Percentiles rank a stretch among this genome's conserved stretches.
These are phyloP conservation scores for Neolamprologus cancellatus DNA, from an alignment of 2,113 vertebrate genomes.

Conservation along the genomic window DNA sequence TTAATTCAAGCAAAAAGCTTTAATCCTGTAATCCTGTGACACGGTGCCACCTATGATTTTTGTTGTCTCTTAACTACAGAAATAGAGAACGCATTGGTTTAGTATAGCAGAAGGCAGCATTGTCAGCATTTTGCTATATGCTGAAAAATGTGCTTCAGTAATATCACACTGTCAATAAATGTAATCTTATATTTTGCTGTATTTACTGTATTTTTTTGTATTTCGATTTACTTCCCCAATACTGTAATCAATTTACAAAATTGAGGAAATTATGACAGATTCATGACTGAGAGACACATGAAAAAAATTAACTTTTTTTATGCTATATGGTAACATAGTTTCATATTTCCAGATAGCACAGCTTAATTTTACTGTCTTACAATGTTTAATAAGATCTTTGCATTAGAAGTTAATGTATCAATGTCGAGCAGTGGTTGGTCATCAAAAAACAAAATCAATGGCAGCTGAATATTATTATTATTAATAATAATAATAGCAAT, in stretches of 20 bases:
- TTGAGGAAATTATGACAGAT: not conserved
- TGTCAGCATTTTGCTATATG: not conserved
- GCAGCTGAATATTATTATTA: not conserved
- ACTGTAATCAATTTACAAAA: not conserved
- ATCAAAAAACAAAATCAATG: not conserved
- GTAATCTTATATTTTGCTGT: not conserved
- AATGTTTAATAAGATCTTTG: not conserved
- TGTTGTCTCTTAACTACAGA: not conserved
- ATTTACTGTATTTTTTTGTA: not conserved
- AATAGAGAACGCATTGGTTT: not conserved
- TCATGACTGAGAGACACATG: not conserved
- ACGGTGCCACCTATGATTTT: not conserved
- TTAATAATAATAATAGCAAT: not conserved
- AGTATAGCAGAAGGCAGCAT: not conserved
- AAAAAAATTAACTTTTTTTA: not conserved
- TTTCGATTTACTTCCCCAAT: not conserved
- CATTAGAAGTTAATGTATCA: not conserved
- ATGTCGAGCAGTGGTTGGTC: not conserved
- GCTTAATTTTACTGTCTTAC: not conserved
- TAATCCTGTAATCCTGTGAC: constrained; percentile 30
- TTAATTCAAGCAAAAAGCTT: not conserved
- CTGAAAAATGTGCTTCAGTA: not conserved
- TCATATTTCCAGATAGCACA: not conserved
- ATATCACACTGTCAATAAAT: not conserved
- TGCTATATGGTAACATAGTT: not conserved